A percentile compares a stretch with the other conserved stretches of the same genome.
Evolutionary conservation across 2,113 vertebrate genomes (phyloP).

Genomic region (Benthochromis sp.): DNA sequence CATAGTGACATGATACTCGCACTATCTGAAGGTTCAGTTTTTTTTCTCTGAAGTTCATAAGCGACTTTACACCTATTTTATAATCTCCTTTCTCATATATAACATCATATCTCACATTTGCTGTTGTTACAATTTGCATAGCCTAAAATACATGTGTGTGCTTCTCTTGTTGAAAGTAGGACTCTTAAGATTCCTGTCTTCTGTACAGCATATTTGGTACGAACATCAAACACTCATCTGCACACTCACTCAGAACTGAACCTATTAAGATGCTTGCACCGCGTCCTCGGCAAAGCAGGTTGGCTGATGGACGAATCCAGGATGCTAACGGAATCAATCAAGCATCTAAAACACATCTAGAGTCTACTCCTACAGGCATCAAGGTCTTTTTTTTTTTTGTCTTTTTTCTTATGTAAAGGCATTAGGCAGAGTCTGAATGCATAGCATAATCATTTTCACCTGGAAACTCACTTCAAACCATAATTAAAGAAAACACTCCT

Average conservation of each 20-base stretch:
- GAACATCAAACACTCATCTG: conserved; percentile 18
- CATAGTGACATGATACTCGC: conserved; percentile 48
- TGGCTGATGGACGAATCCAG: conserved; percentile 65
- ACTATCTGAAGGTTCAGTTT: conserved; percentile 21
- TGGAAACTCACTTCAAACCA: conserved; percentile 69
- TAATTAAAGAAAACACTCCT: conserved; percentile 51
- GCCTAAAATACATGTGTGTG: conserved; percentile 75
- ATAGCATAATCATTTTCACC: conserved; percentile 79
- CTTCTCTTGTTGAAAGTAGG: conserved; percentile 73
- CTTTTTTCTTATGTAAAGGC: conserved; percentile 76
- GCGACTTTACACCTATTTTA: background rate
- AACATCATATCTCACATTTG: conserved; percentile 58
- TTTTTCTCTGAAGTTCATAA: conserved; percentile 11
- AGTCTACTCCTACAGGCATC: conserved; percentile 89
- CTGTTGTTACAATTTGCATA: conserved; percentile 81
- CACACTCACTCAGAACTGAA: conserved; percentile 57
- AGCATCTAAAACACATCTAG: conserved; percentile 41
- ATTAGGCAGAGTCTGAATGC: conserved; percentile 87
- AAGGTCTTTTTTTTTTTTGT: conserved; percentile 64
- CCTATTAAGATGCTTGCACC: conserved; percentile 74
- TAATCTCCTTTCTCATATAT: conserved; percentile 29
- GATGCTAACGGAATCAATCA: conserved; percentile 60
- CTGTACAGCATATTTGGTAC: conserved; percentile 68
- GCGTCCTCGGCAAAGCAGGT: conserved; percentile 80
- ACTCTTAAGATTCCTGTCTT: conserved; percentile 36